Evolutionary conservation across 2,888 invertebrate genomes (phyloP), one percentile per base, ranked within the genome.

Genomic region (Cremastinae sp.): DNA sequence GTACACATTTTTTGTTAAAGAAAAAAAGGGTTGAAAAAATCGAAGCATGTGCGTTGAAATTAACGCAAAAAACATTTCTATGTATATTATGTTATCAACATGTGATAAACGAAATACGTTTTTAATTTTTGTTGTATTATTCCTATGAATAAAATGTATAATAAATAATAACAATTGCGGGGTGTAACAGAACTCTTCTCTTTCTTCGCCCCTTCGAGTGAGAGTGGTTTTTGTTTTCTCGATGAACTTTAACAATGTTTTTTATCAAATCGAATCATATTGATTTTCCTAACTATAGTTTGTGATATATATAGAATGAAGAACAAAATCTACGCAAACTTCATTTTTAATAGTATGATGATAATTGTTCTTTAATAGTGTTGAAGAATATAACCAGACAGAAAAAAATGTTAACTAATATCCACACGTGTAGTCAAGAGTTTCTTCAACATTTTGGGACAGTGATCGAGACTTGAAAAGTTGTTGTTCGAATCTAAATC

Each of bases 71-170:
- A 56, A 16, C 39, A 51, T 51, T 59, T 45, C 12, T 45, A 22
- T 62, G 66, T 73, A 74, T 74, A 56, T 56, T 68, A 58, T 56
- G 55, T 62, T 62, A 68, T 68, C 68, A 66, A 74, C 53, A 74
- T 56, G 68, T 74, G 74, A 74, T 74, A 66, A 68, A 70, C 61
- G 45, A 68, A 61, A 65, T 55, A 72, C 47, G 68, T 68, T 74
- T 74, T 68, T 41, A 68, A 61, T 39, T 62, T 68, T 43, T 74
- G 61, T 68, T 74, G 74, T 68, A 59, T 73, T 73, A 55, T 74
- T 28, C 61, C 61, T 74, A 68, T 39, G 49, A 74, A 74, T 74
- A 74, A 74, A 74, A 61, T 68, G 28, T 65, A 41, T 41, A 65
- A 68, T 66, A 55, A 74, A 65, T 55, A 41, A 66, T 73, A 74